Conservation (phyloP, 2,888 invertebrate species). For the Drosophila rubida region DNA sequence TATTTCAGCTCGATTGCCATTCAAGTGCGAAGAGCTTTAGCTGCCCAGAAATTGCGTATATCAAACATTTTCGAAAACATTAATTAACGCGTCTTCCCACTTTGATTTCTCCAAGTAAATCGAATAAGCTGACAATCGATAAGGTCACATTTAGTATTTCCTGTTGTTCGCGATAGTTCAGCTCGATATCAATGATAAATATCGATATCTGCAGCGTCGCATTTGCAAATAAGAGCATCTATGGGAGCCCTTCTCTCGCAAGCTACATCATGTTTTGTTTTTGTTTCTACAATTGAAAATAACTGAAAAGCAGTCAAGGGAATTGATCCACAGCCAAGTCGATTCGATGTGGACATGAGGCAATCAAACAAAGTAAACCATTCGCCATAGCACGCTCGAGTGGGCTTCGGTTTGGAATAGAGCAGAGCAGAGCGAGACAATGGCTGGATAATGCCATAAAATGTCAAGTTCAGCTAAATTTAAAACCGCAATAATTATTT, state of each 20-base stretch:
- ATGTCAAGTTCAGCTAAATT: slow-evolving; percentile 73
- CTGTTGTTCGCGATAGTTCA: no score
- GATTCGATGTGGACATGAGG: slow-evolving; percentile 11
- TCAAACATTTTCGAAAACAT: no score
- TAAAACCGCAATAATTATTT: slow-evolving; percentile 71
- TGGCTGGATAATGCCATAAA: slow-evolving; percentile 53
- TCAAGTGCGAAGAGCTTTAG: slow-evolving; percentile 21
- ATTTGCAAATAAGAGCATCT: neutral
- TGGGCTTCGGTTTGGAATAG: slow-evolving; percentile 1
- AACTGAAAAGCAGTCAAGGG: neutral
- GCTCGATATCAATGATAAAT: neutral
- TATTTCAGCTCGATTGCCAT: slow-evolving; percentile 7
- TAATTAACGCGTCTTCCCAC: no score
- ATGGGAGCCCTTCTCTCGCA: neutral
- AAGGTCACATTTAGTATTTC: neutral
- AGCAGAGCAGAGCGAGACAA: slow-evolving; percentile 14
- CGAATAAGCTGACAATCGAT: no score
- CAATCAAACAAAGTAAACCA: slow-evolving; percentile 16
- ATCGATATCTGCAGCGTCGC: neutral
- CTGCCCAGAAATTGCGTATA: neutral
- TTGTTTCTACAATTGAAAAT: neutral
- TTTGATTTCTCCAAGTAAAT: no score
- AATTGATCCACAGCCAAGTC: slow-evolving; percentile 11
- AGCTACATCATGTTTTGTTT: no score
- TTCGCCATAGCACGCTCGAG: slow-evolving; percentile 40